phyloP scores from a whole-genome alignment of 1,140 invertebrate species.

The Magallana angulata region DNA sequence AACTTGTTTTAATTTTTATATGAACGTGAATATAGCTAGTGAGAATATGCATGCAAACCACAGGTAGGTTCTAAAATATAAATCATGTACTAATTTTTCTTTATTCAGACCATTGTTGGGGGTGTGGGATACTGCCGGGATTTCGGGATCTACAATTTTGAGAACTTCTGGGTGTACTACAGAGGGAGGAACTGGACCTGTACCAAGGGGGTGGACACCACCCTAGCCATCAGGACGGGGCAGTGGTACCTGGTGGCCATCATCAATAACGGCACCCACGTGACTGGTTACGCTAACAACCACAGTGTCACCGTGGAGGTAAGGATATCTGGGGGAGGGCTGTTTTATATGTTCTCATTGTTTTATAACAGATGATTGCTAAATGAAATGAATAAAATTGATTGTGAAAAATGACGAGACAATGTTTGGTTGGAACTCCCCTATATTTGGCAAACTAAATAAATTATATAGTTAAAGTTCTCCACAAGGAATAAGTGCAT shows the following conservation, averaged over 20 bases:
- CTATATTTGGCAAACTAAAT: too few relatives aligned
- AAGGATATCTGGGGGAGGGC: not conserved
- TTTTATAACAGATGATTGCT: too few relatives aligned
- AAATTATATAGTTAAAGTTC: too few relatives aligned
- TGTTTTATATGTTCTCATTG: too few relatives aligned
- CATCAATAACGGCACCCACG: conserved; percentile 65
- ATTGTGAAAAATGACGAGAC: too few relatives aligned
- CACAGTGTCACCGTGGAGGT: conserved; percentile 45
- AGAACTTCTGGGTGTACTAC: conserved; percentile 66
- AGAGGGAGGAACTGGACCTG: conserved; percentile 41
- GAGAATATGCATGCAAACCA: too few relatives aligned
- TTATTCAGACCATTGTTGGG: conserved; percentile 65
- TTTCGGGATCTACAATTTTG: conserved; percentile 66
- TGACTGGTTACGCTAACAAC: conserved; percentile 60
- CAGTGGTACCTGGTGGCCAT: conserved; percentile 70
- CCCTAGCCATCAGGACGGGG: conserved; percentile 40
- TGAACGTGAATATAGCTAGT: too few relatives aligned
- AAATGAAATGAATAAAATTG: too few relatives aligned
- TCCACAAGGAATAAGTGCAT: too few relatives aligned
- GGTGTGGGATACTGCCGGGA: conserved; percentile 63
- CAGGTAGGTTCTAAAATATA: too few relatives aligned
- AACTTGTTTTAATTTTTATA: too few relatives aligned
- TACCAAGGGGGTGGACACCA: conserved; percentile 42
- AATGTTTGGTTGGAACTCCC: too few relatives aligned
- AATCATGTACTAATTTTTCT: not conserved